Conservation (phyloP, 1,140 invertebrate genomes). For the Diorhabda sublineata region DNA sequence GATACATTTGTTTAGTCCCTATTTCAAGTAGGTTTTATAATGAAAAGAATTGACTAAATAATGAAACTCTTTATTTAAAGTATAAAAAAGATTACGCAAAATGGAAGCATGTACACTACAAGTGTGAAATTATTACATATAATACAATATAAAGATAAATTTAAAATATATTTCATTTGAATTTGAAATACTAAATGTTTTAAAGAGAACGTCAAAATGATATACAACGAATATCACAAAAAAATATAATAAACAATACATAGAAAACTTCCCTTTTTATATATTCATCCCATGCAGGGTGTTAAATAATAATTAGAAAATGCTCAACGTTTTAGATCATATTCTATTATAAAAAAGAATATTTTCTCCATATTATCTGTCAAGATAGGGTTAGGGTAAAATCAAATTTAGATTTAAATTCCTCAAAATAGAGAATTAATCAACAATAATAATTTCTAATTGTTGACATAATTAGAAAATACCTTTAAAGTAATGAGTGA, state of each 20-base stretch:
- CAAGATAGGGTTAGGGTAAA: too few relatives aligned
- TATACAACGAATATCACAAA: slow-evolving; percentile 5
- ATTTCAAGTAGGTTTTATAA: neutral
- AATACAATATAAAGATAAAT: slow-evolving; percentile 22
- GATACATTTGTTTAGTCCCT: too few relatives aligned
- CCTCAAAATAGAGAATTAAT: too few relatives aligned
- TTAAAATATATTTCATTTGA: slow-evolving; percentile 9
- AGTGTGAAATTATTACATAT: slow-evolving; percentile 22
- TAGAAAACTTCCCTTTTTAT: slow-evolving; percentile 8
- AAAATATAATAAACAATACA: slow-evolving; percentile 1
- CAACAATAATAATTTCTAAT: too few relatives aligned
- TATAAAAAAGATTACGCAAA: slow-evolving; percentile 33
- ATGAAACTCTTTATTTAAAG: slow-evolving; percentile 30
- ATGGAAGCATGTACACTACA: slow-evolving; percentile 32
- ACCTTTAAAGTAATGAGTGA: too few relatives aligned
- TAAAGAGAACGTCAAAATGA: neutral
- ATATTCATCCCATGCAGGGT: neutral
- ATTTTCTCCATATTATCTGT: too few relatives aligned
- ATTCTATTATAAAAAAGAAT: too few relatives aligned
- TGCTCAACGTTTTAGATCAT: too few relatives aligned
- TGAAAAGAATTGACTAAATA: slow-evolving; percentile 16
- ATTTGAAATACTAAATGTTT: slow-evolving; percentile 7
- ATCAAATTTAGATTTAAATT: too few relatives aligned
- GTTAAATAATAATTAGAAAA: too few relatives aligned
- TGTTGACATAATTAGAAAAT: too few relatives aligned